phyloP scores from a whole-genome alignment of 2,888 invertebrate species.

The Amaurobius ferox region DNA sequence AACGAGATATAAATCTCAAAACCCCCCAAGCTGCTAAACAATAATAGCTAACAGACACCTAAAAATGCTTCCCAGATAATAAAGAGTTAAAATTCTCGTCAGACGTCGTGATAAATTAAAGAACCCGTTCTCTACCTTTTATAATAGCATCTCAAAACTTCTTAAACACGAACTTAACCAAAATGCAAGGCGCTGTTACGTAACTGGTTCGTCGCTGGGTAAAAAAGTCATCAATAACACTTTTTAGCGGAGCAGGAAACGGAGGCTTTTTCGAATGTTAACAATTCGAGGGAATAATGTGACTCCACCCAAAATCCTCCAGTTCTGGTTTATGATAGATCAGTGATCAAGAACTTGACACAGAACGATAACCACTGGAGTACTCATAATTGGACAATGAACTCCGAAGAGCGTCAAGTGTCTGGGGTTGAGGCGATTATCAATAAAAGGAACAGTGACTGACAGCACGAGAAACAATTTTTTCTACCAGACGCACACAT shows the following conservation, averaged over 20 bases:
- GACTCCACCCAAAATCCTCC: constrained; percentile 36
- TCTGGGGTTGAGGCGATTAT: no score
- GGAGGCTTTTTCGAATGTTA: constrained; percentile 44
- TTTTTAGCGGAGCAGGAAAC: constrained; percentile 35
- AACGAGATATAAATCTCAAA: neutral
- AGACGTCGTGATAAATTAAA: constrained; percentile 30
- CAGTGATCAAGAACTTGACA: constrained; percentile 55
- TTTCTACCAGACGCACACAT: no score
- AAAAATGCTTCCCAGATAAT: constrained; percentile 20
- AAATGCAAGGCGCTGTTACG: constrained; percentile 24
- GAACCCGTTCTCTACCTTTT: constrained; percentile 32
- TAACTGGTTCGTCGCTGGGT: constrained; percentile 7
- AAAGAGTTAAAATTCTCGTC: constrained; percentile 29
- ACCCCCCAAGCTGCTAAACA: neutral
- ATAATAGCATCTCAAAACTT: constrained; percentile 31
- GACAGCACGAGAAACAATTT: no score
- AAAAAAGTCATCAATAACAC: constrained; percentile 44
- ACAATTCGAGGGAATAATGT: constrained; percentile 23
- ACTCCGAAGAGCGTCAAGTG: no score
- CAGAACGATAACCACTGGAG: constrained; percentile 44
- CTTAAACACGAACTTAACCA: constrained; percentile 34
- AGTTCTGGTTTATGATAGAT: constrained; percentile 16
- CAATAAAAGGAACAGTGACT: no score
- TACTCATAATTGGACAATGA: constrained; percentile 36
- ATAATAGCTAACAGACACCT: neutral